Conservation (phyloP, 2,797 vertebrate genomes). For the Delichon dasypus region DNA sequence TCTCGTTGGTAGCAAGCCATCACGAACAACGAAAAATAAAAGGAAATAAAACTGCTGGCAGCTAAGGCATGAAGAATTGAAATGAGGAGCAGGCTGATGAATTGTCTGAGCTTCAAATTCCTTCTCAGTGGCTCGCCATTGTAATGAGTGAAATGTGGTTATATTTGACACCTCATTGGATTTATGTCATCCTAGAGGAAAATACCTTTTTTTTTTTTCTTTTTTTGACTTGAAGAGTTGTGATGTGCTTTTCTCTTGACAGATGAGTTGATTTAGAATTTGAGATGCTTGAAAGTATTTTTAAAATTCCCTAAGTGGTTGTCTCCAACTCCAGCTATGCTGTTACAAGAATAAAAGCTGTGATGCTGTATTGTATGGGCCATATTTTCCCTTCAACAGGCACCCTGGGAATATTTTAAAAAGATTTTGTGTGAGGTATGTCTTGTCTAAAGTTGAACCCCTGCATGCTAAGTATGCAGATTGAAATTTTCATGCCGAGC, state of each 20-base stretch:
- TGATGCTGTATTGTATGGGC: not conserved
- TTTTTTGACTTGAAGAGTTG: not conserved
- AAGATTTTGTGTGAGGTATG: not conserved
- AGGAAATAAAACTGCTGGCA: not conserved
- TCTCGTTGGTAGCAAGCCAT: not conserved
- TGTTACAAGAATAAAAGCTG: not conserved
- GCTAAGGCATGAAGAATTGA: not conserved
- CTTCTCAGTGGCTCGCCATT: not conserved
- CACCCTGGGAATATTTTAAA: not conserved
- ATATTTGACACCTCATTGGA: not conserved
- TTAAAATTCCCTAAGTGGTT: not conserved
- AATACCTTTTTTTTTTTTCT: not conserved
- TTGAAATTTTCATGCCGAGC: not conserved
- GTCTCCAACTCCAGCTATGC: not conserved
- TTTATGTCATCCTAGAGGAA: not conserved
- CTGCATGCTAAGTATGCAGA: not conserved
- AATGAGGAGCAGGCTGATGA: not conserved
- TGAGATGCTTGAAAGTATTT: conserved; percentile 4
- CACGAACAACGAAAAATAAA: not conserved
- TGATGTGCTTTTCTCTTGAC: not conserved
- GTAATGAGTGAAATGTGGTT: conserved; percentile 16
- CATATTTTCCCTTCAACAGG: not conserved
- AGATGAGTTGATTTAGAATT: conserved; percentile 9
- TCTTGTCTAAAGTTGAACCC: not conserved
- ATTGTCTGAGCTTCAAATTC: conserved; percentile 1